Evolutionary conservation across 2,888 invertebrate genomes (phyloP), one percentile per base, ranked within the genome.

Genomic region (Andrena praecox): DNA sequence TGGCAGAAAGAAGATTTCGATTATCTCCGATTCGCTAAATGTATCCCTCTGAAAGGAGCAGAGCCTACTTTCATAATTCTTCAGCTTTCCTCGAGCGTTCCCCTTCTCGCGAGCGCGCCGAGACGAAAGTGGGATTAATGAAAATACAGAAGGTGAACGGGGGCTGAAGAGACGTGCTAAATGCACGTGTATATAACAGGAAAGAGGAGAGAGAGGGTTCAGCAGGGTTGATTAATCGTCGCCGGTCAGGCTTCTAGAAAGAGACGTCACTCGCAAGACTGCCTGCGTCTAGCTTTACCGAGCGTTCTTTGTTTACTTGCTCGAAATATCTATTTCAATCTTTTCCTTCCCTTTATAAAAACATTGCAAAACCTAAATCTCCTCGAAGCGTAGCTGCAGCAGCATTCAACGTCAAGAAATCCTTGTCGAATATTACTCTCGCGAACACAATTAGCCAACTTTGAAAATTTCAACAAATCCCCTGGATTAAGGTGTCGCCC

Each of bases 101-200:
- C 67, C 66, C 77, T 78, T 63, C 68, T 42, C 66, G 73, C 77
- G 76, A 86, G 85, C 85, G 80, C 84, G 85, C 84, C 81, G 84
- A 87, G 69, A 89, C 88, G 90, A 90, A 91, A 91, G 89, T 91
- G 87, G 91, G 88, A 91, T 91, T 91, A 90, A 91, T 91, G 91
- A 91, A 91, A 91, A 91, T 91, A 90, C 89, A 82, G 89, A 88
- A 85, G 82, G 79, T 81, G 85, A 81, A 79, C 64, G 77, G 76
- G 80, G 80, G 79, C 73, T 81, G 78, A 76, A 74, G 73, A 86
- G 84, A 85, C 86, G 88, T 85, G 89, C 90, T 90, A 91, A 91
- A 91, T 90, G 90, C 89, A 89, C 87, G 85, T 83, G 87, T 89
- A 87, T 89, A 89, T 86, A 89, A 83, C 72, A 52, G 73, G 67